Percentiles rank a stretch among this genome's conserved stretches.
Conservation (phyloP, 2,888 invertebrate species). For the Metopia argyrocephala region DNA sequence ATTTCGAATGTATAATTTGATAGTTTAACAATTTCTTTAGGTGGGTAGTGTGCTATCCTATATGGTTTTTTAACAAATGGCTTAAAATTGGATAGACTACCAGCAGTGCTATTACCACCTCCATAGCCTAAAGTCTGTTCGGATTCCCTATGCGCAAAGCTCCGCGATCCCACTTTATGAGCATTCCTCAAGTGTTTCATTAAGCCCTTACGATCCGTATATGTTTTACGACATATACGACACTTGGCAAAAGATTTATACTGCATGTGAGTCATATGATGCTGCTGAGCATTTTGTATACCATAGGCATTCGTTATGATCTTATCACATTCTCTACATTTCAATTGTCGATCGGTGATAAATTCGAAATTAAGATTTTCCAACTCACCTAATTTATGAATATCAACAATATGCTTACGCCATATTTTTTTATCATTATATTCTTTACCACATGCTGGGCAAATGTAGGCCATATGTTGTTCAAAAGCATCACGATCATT, state of each 20-base stretch:
- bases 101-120: not conserved
- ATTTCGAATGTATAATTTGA: conserved; percentile 74
- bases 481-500: conserved; percentile 72
- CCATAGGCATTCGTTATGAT: conserved; percentile 75
- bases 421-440: conserved; percentile 73
- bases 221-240: conserved; percentile 72
- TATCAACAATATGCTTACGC: conserved; percentile 73
- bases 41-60: conserved; percentile 63
- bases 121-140: conserved; percentile 21
- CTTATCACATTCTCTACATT: conserved; percentile 73
- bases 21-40: conserved; percentile 72
- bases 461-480: conserved; percentile 73
- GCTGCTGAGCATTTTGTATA: conserved; percentile 75
- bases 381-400: conserved; percentile 72
- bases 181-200: conserved; percentile 73
- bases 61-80: conserved; percentile 50
- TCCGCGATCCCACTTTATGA: conserved; percentile 65
- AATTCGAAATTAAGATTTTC: conserved; percentile 72
- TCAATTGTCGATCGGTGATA: conserved; percentile 72
- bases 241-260: conserved; percentile 74
- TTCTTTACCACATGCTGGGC: conserved; percentile 74
- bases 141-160: not conserved
- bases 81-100: conserved; percentile 24
- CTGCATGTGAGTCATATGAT: conserved; percentile 73
- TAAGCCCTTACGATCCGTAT: conserved; percentile 74